phyloP scores from a whole-genome alignment of 2,797 vertebrate genomes.

The Discoglossus pictus region DNA sequence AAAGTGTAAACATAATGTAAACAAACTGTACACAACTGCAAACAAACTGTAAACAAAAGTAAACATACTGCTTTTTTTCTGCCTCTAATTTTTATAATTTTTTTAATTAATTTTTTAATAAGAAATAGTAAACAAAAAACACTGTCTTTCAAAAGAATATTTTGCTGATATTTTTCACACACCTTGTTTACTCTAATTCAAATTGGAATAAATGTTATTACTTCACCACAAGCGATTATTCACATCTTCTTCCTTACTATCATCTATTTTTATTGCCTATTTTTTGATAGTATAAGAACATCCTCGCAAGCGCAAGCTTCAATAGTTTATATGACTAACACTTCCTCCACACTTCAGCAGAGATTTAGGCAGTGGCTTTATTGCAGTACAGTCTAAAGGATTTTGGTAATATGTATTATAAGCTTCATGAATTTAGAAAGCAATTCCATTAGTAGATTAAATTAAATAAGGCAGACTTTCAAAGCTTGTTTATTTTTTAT shows the following conservation, averaged over 20 bases:
- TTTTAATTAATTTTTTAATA: no score
- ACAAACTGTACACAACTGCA: no score
- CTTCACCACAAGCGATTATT: background rate
- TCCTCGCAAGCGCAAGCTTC: no score
- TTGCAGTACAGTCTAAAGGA: constrained; percentile 18
- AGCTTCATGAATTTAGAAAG: constrained; percentile 39
- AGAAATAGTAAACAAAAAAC: no score
- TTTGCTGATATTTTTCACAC: no score
- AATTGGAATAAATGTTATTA: background rate
- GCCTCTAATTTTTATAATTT: no score
- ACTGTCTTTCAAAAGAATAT: no score
- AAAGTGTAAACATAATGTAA: no score
- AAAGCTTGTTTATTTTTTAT: constrained; percentile 34
- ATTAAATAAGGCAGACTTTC: constrained; percentile 32
- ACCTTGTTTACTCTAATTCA: no score
- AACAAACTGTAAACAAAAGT: no score
- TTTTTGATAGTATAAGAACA: background rate
- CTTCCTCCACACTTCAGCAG: constrained; percentile 1
- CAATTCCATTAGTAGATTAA: constrained; percentile 33
- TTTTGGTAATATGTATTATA: constrained; percentile 32
- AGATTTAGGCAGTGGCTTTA: constrained; percentile 15
- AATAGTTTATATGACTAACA: no score
- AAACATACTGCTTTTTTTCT: no score
- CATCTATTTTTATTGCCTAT: background rate
- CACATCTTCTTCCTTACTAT: background rate